Conservation (phyloP, 2,113 vertebrate genomes). For the Stomatorhinus ivindoensis region DNA sequence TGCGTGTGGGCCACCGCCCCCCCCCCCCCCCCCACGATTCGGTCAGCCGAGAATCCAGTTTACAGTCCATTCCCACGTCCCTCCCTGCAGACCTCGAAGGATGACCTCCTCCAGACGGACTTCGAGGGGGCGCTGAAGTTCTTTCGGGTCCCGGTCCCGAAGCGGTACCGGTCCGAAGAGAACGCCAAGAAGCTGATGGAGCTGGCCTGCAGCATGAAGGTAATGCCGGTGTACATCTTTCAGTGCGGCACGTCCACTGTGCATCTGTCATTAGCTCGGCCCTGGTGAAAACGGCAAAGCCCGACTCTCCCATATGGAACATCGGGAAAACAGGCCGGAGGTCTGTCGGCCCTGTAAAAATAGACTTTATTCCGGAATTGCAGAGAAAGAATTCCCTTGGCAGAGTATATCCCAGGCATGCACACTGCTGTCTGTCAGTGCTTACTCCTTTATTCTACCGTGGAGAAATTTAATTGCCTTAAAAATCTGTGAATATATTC, state of each 20-base stretch:
- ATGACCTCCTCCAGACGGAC: conserved; percentile 87
- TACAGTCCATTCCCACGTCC: background rate
- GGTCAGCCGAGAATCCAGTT: background rate
- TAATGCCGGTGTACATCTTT: conserved; percentile 41
- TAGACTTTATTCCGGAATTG: background rate
- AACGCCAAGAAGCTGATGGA: conserved; percentile 98
- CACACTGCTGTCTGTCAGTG: background rate
- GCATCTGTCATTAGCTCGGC: background rate
- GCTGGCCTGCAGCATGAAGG: conserved; percentile 95
- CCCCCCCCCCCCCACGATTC: background rate
- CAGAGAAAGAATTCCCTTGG: background rate
- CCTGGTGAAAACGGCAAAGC: background rate
- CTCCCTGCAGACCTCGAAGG: conserved; percentile 79
- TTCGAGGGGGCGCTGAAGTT: conserved; percentile 97
- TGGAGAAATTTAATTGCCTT: background rate
- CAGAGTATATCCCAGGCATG: background rate
- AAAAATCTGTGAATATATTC: background rate
- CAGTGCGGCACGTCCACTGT: background rate
- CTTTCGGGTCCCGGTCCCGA: conserved; percentile 95
- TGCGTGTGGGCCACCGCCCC: background rate
- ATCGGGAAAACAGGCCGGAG: background rate
- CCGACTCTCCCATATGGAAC: background rate
- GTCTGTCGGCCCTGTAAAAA: background rate
- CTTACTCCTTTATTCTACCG: background rate
- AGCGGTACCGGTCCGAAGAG: conserved; percentile 94